These are phyloP conservation scores for cat (Felis catus) DNA, from an alignment of 2,113 vertebrate genomes.

Conservation along the genomic window F.catus_Fca126_mat1.0 CM031419.1:66858501-66859000, in stretches of 20 bases:
- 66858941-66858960: slow-evolving; percentile 72
- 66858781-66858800: slow-evolving; percentile 51
- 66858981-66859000: slow-evolving; percentile 73
- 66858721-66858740: slow-evolving; percentile 46
- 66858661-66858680: slow-evolving; percentile 32
- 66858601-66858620: slow-evolving; percentile 26
- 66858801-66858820: slow-evolving; percentile 32
- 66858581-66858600: slow-evolving; percentile 21
- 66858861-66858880: slow-evolving; percentile 68
- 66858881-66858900: slow-evolving; percentile 70
- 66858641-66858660: slow-evolving; percentile 1
- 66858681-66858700: slow-evolving; percentile 35
- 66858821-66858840: slow-evolving; percentile 60
- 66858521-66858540: slow-evolving; percentile 51
- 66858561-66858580: neutral
- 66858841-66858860: slow-evolving; percentile 68
- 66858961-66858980: slow-evolving; percentile 75
- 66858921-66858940: slow-evolving; percentile 65
- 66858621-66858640: slow-evolving; percentile 46
- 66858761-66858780: slow-evolving; percentile 47
- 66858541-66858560: neutral
- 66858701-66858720: slow-evolving; percentile 13
- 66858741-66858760: slow-evolving; percentile 58
- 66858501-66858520: slow-evolving; percentile 38
- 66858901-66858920: slow-evolving; percentile 68